These are phyloP conservation scores for Actinernus sp. DNA, from an alignment of 92 coral and sea anemone genomes.

Conservation along the genomic window DNA sequence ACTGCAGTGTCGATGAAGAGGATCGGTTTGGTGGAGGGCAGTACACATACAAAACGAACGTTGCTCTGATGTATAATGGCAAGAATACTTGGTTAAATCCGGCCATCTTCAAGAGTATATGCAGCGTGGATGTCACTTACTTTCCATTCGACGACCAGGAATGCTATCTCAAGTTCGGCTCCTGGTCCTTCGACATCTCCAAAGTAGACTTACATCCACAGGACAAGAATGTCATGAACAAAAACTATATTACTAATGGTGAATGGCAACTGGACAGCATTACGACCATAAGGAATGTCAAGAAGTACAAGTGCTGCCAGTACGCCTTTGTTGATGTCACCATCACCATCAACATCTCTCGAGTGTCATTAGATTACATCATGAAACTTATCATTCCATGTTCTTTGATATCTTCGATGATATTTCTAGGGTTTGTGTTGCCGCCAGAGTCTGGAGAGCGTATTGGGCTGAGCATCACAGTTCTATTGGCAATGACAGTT, in stretches of 20 bases:
- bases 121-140: constrained; percentile 79
- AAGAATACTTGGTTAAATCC: constrained; percentile 80
- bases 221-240: constrained; percentile 22
- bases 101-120: constrained; percentile 84
- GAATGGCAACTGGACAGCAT: constrained; percentile 74
- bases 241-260: constrained; percentile 80
- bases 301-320: constrained; percentile 61
- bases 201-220: constrained; percentile 60
- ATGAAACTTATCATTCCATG: constrained; percentile 93
- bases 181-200: constrained; percentile 80
- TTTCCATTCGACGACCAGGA: constrained; percentile 94
- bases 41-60: constrained; percentile 77
- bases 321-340: constrained; percentile 66
- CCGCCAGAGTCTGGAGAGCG: constrained; percentile 99
- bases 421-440: constrained; percentile 85
- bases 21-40: constrained; percentile 92
- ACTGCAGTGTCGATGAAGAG: constrained; percentile 87
- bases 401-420: constrained; percentile 93
- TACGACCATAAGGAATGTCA: constrained; percentile 26
- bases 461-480: constrained; percentile 93
- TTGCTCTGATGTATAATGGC: constrained; percentile 68
- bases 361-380: constrained; percentile 82
- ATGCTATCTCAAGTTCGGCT: constrained; percentile 87
- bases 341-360: constrained; percentile 51
- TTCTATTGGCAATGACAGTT: constrained; percentile 94